These are phyloP conservation scores for Drosophila vallismaia DNA, from an alignment of 2,888 invertebrate species.

Conservation along the genomic window DNA sequence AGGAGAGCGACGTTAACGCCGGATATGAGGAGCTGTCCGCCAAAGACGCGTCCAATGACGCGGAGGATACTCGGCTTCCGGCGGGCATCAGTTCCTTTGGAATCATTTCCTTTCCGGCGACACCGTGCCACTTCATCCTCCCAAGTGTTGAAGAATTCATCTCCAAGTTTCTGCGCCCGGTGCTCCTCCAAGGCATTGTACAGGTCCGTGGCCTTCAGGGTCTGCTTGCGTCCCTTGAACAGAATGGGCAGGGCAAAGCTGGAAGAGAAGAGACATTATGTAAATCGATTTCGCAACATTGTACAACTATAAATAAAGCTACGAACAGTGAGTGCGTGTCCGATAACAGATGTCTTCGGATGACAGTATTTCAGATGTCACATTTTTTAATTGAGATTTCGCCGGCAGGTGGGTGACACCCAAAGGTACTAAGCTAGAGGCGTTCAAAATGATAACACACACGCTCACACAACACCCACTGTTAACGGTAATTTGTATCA, in stretches of 20 bases:
- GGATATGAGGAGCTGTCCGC: slow-evolving; percentile 85
- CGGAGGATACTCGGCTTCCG: slow-evolving; percentile 83
- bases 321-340: slow-evolving; percentile 31
- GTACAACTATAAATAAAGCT: slow-evolving; percentile 59
- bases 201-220: slow-evolving; percentile 89
- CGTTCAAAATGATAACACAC: slow-evolving; percentile 7
- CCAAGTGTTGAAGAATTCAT: slow-evolving; percentile 86
- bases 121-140: slow-evolving; percentile 84
- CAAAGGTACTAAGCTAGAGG: slow-evolving; percentile 6
- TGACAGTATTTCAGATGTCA: slow-evolving; percentile 12
- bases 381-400: slow-evolving; percentile 3
- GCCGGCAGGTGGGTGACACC: slow-evolving; percentile 24
- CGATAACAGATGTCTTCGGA: slow-evolving; percentile 33
- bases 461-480: slow-evolving; percentile 4
- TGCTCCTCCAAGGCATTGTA: slow-evolving; percentile 89
- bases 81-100: not conserved
- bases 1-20: slow-evolving; percentile 86
- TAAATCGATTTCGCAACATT: slow-evolving; percentile 33
- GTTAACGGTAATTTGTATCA: not conserved
- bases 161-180: slow-evolving; percentile 87
- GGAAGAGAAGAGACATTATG: slow-evolving; percentile 63
- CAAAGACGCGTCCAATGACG: slow-evolving; percentile 86
- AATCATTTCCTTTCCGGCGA: slow-evolving; percentile 63
- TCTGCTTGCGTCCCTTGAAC: slow-evolving; percentile 89
- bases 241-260: slow-evolving; percentile 92